Conservation (phyloP, 2,113 vertebrate species). For the Tiliqua scincoides region DNA sequence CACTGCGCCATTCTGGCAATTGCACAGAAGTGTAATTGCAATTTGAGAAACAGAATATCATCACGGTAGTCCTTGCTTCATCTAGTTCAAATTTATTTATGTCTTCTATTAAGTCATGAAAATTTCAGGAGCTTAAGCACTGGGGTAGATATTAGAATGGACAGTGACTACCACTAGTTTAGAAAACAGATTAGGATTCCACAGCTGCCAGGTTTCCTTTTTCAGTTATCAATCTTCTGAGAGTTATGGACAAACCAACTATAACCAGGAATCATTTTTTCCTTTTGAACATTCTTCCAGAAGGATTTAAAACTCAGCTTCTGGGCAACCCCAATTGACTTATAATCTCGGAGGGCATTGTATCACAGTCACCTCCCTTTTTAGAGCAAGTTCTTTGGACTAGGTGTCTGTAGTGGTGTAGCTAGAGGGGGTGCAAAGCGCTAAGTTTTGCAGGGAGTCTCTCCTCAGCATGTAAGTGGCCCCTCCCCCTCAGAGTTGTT, state of each 20-base stretch:
- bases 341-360: background rate
- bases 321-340: background rate
- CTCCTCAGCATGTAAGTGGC: no score
- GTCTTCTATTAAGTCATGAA: no score
- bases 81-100: background rate
- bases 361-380: background rate
- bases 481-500: no score
- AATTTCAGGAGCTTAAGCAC: background rate
- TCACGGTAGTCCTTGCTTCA: no score
- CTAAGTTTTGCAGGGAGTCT: no score
- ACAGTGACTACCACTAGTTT: background rate
- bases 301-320: background rate
- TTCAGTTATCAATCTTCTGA: background rate
- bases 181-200: background rate
- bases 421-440: no score
- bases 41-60: no score
- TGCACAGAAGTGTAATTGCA: no score
- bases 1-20: no score
- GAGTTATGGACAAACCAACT: background rate
- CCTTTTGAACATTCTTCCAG: background rate
- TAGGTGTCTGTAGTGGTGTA: no score
- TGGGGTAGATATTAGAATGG: background rate
- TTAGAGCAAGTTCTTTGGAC: background rate
- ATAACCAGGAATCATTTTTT: background rate
- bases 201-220: background rate